Base-by-base conservation (phyloP, 2,797 vertebrate species). In the Garrulus glandarius region DNA sequence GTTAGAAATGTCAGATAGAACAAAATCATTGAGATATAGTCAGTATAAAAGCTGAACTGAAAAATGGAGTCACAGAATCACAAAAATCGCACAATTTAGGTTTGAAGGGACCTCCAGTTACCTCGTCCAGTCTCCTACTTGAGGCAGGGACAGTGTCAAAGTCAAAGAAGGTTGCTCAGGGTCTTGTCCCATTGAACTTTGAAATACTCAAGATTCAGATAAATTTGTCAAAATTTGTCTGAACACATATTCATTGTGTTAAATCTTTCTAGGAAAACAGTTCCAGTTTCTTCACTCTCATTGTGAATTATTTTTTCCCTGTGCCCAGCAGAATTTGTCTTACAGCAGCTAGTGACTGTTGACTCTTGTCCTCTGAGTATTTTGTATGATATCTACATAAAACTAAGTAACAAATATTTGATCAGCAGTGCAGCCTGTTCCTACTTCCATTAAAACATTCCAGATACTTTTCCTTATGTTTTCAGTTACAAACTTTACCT, bases 41-140 rank as follows among this genome's bases (percentile, higher is more conserved):
- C 26, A 67, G 29, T 49, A 46, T 27, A 70, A 37, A 15, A 77
- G 23, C 55, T 59, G 32, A 86, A 63, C 39, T 72, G 55, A 68
- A 78, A 93, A 68, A 44, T 5, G 2, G 15, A 16, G 18, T 81
- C 11, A 52, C 8, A 44, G 23, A 64, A 79, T n/a, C n/a, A 60
- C 21, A 44, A 63, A 69, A 46, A 13, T 29, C 23, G 30, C 8
- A 4, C 2, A 23, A 4, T 41, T 87, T 11, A 12, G 7, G 10
- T 34, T 59, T 29, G 15, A 74, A 67, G 17, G 11, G 23, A 36
- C 6, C 1, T 47, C 18, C 3, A 3, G 0, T 39, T 15, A 37
- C 27, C 29, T 83, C 8, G 2, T 61, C 30, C 22, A 59, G 20
- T 19, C 11, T 61, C 21, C 19, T 93, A 4, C 5, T 41, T 2